Evolutionary conservation across 2,113 vertebrate species (phyloP).

Genomic region (Nerophis lumbriciformis): DNA sequence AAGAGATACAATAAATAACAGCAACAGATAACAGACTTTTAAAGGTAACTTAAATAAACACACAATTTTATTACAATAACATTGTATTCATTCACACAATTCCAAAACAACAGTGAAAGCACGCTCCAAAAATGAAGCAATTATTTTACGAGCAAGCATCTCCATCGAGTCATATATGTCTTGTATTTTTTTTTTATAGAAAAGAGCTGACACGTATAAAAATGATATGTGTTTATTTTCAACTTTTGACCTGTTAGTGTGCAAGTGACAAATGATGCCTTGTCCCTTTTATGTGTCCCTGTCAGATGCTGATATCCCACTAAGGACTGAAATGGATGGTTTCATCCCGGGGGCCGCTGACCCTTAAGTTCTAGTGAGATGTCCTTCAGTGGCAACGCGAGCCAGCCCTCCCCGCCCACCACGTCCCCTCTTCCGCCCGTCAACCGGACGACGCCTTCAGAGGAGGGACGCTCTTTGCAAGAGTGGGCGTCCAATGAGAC

Average conservation of each 20-base stretch:
- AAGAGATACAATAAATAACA: no score
- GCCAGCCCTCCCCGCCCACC: conserved; percentile 25
- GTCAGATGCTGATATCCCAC: conserved; percentile 31
- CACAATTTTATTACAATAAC: no score
- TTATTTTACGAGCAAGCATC: no score
- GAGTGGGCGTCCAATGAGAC: conserved; percentile 35
- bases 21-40: no score
- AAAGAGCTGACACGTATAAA: no score
- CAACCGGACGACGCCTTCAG: conserved; percentile 41
- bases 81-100: no score
- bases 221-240: no score
- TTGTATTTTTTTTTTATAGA: no score
- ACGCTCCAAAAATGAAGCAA: no score
- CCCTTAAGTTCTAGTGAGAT: conserved; percentile 46
- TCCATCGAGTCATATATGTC: no score
- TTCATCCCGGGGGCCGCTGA: conserved; percentile 34
- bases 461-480: conserved; percentile 29
- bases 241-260: conserved; percentile 4
- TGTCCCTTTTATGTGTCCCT: not conserved
- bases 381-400: conserved; percentile 48
- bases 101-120: no score
- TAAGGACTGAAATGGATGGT: conserved; percentile 37
- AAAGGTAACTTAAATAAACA: no score
- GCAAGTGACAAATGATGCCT: conserved; percentile 1
- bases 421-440: conserved; percentile 28